These are phyloP conservation scores for Parotocinclus haroldoi DNA, from an alignment of 2,797 vertebrate genomes.

Conservation along the genomic window DNA sequence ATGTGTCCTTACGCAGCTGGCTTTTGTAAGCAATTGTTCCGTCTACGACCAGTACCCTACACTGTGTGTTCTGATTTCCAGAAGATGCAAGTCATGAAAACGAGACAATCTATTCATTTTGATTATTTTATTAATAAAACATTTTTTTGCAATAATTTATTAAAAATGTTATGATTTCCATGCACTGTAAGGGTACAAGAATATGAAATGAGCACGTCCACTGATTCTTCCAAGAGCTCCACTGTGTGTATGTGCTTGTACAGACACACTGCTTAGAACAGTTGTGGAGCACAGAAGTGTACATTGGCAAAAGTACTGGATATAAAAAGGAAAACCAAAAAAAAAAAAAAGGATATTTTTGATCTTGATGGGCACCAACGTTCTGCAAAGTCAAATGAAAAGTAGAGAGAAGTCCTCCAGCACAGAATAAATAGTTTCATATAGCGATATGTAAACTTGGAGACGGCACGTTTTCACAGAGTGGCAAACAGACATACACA, in stretches of 20 bases:
- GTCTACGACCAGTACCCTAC: not conserved
- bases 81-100: slow-evolving; percentile 6
- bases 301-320: slow-evolving; percentile 75
- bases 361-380: slow-evolving; percentile 72
- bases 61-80: too few species aligned
- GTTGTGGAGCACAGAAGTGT: slow-evolving; percentile 76
- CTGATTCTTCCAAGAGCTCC: slow-evolving; percentile 48
- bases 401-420: slow-evolving; percentile 51
- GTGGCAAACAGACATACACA: slow-evolving; percentile 62
- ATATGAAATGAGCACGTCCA: slow-evolving; percentile 76
- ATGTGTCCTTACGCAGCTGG: not conserved
- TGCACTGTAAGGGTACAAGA: slow-evolving; percentile 85
- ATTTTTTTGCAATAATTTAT: slow-evolving; percentile 82
- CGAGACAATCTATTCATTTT: slow-evolving; percentile 48
- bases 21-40: too few species aligned
- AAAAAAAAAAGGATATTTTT: slow-evolving; percentile 34
- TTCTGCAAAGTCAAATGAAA: slow-evolving; percentile 66
- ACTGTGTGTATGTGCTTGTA: slow-evolving; percentile 67
- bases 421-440: slow-evolving; percentile 71
- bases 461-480: slow-evolving; percentile 76
- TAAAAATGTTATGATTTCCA: slow-evolving; percentile 82
- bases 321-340: slow-evolving; percentile 76
- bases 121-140: slow-evolving; percentile 81
- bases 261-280: slow-evolving; percentile 77
- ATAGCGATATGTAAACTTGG: slow-evolving; percentile 76